These are phyloP conservation scores for Petrolisthes cinctipes DNA, from an alignment of 2,888 invertebrate genomes.

Conservation along the genomic window DNA sequence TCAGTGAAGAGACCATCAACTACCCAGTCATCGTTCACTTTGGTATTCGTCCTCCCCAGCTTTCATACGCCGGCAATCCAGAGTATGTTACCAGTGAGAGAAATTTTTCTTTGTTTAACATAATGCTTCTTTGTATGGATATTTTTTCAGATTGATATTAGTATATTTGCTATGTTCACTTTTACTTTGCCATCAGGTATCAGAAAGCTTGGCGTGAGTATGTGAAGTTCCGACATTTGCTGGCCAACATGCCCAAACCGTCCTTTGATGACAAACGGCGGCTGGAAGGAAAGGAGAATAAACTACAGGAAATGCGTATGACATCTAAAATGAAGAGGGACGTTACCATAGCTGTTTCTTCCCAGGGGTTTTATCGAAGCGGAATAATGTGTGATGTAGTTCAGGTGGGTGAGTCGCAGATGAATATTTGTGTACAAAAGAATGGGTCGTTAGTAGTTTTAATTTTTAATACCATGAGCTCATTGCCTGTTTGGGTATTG, in stretches of 20 bases:
- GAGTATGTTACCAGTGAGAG: slow-evolving; percentile 50
- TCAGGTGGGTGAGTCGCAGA: slow-evolving; percentile 74
- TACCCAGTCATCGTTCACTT: slow-evolving; percentile 85
- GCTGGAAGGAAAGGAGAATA: slow-evolving; percentile 87
- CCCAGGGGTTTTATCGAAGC: slow-evolving; percentile 90
- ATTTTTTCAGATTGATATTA: background rate
- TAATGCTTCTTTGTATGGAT: background rate
- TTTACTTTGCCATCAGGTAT: slow-evolving; percentile 75
- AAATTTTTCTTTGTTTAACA: background rate
- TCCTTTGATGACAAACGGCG: slow-evolving; percentile 90
- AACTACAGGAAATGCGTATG: slow-evolving; percentile 89
- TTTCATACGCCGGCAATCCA: slow-evolving; percentile 92
- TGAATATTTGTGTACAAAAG: background rate
- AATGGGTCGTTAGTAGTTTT: background rate
- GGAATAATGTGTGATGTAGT: slow-evolving; percentile 97
- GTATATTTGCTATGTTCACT: background rate
- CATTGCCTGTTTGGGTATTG: background rate
- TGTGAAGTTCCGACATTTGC: slow-evolving; percentile 92
- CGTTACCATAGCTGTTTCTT: slow-evolving; percentile 92
- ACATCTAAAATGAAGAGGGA: slow-evolving; percentile 95
- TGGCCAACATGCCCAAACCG: slow-evolving; percentile 96
- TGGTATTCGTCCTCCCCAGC: slow-evolving; percentile 93
- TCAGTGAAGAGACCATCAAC: slow-evolving; percentile 65
- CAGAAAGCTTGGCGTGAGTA: slow-evolving; percentile 97
- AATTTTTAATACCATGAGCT: background rate